Evolutionary conservation across 2,113 vertebrate genomes (phyloP).

Genomic region (Paradoxurus hermaphroditus): DNA sequence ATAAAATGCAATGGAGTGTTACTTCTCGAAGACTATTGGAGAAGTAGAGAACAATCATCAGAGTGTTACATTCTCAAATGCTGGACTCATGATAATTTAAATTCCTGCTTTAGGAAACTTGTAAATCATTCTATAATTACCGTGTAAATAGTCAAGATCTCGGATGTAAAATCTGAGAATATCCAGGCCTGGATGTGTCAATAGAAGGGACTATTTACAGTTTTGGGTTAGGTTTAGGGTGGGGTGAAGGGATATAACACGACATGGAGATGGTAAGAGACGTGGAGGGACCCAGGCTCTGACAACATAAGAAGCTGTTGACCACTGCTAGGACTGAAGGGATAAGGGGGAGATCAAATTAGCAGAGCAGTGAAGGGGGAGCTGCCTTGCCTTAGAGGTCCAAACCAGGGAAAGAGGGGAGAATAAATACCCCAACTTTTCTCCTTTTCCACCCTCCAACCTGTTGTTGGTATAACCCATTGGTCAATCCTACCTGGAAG

Average conservation of each 20-base stretch:
- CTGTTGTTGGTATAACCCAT: background rate
- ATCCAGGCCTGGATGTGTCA: background rate
- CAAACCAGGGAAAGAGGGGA: background rate
- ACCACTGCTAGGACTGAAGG: background rate
- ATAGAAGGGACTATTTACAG: background rate
- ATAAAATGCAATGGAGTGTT: background rate
- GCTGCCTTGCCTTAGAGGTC: background rate
- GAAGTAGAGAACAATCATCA: background rate
- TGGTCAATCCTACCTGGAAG: background rate
- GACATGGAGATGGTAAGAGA: background rate
- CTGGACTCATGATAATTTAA: background rate
- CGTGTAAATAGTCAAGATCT: background rate
- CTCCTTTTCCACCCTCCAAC: background rate
- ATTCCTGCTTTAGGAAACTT: slow-evolving; percentile 10
- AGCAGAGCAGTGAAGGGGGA: background rate
- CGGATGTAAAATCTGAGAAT: background rate
- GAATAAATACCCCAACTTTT: background rate
- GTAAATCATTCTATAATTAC: slow-evolving; percentile 16
- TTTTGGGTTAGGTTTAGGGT: background rate
- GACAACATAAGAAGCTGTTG: background rate
- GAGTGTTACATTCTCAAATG: background rate
- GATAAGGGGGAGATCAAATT: background rate
- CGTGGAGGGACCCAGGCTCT: background rate
- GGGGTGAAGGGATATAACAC: background rate
- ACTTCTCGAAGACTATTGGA: background rate